Evolutionary conservation across 2,113 vertebrate genomes (phyloP).

Genomic region (Bucco capensis): DNA sequence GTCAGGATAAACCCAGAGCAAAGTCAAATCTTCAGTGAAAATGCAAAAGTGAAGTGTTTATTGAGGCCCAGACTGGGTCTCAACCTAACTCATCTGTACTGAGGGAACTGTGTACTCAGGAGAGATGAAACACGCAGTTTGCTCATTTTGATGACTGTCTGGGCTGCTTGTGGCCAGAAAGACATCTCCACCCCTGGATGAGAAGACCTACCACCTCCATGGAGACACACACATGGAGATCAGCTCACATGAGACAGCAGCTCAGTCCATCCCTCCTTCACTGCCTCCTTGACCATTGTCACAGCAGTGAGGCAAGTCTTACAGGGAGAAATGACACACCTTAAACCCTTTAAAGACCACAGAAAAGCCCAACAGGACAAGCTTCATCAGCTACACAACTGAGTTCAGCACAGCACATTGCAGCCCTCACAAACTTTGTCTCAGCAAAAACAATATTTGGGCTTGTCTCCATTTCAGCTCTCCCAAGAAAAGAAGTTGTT

Average conservation of each 20-base stretch:
- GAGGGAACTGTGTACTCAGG: not conserved
- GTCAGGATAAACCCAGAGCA: not conserved
- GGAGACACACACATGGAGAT: not conserved
- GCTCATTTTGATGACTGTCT: not conserved
- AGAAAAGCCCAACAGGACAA: not conserved
- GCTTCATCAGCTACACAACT: not conserved
- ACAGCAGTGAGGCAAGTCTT: not conserved
- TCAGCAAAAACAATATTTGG: not conserved
- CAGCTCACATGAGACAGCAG: not conserved
- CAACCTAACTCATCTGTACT: not conserved
- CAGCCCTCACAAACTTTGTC: not conserved
- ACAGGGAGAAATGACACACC: not conserved
- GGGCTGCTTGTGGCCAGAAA: not conserved
- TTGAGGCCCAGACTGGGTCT: not conserved
- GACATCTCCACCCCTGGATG: not conserved
- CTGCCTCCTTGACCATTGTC: not conserved
- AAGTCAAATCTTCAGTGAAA: not conserved
- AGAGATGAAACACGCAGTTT: not conserved
- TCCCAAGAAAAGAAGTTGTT: not conserved
- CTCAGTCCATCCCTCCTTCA: not conserved
- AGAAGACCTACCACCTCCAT: not conserved
- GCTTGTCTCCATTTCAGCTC: not conserved
- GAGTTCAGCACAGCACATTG: not conserved
- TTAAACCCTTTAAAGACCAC: not conserved
- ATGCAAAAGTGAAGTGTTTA: not conserved